Percentiles rank a stretch among this genome's conserved stretches.
These are phyloP conservation scores for Chiloscyllium plagiosum DNA, from an alignment of 2,113 vertebrate genomes.

Conservation along the genomic window DNA sequence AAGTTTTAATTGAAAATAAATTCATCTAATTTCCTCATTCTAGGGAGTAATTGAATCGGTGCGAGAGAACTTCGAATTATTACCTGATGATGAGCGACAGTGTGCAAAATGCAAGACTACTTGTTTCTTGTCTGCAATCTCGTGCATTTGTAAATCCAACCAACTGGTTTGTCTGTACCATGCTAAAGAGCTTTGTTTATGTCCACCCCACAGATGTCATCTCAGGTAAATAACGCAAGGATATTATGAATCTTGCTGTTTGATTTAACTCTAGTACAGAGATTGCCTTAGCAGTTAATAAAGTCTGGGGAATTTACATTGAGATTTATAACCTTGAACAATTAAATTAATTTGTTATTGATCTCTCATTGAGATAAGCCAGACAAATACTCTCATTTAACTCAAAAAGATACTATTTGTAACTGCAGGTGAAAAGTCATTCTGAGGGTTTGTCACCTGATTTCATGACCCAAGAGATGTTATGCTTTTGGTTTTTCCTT, in stretches of 20 bases:
- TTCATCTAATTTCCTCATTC: conserved; percentile 39
- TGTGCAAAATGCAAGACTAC: conserved; percentile 90
- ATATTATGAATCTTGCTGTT: not conserved
- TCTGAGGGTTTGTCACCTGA: not conserved
- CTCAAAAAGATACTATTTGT: not conserved
- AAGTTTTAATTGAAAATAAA: not conserved
- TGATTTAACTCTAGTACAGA: not conserved
- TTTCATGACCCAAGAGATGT: not conserved
- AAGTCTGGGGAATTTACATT: not conserved
- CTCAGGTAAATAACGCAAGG: conserved; percentile 67
- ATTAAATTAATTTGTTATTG: not conserved
- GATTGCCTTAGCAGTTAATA: not conserved
- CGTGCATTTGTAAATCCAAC: conserved; percentile 74
- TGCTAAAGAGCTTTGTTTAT: conserved; percentile 71
- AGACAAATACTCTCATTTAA: not conserved
- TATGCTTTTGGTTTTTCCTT: not conserved
- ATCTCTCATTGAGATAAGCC: not conserved
- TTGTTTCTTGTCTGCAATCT: conserved; percentile 90
- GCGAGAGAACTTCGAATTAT: conserved; percentile 74
- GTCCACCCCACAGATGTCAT: conserved; percentile 71
- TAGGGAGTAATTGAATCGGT: conserved; percentile 72
- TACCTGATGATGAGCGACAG: conserved; percentile 92
- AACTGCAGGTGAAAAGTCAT: not conserved
- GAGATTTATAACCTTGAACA: not conserved
- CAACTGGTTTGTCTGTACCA: conserved; percentile 83